Evolutionary conservation across 2,113 vertebrate genomes (phyloP), one percentile per base, ranked within the genome.

Genomic region (Platysternon megacephalum): DNA sequence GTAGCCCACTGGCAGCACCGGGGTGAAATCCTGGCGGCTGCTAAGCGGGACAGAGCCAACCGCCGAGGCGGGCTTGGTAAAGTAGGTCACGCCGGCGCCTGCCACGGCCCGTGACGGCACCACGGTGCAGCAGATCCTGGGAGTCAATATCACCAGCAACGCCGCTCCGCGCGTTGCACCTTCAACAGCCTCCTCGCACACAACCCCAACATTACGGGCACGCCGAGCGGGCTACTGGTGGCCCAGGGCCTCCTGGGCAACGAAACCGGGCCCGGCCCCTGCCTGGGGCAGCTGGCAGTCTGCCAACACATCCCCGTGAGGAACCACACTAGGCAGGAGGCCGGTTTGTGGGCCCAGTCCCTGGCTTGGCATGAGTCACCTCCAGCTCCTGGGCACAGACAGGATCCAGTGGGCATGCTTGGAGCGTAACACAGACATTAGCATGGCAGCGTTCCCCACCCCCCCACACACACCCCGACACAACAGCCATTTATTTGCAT

Each of bases 401-500:
- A 44, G 22, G 11, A 44, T 24, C 72, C 39, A 24, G 39, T 7
- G 39, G 72, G 11, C 11, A 10, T 44, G 39, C 72, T 42, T 3
- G 9, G 72, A 74, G 39, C 72, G 11, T 10, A 26, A 39, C 72
- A 12, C 39, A 22, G n/a, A 39, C 21, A 72, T 72, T 39, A n/a
- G 65, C n/a, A 13, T 22, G 39, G 72, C 39, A n/a, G 5, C 17
- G 2, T 11, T 42, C 58, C 2, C 56, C 11, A 3, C 11, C 58
- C 4, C 35, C 16, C 3, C n/a, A n/a, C n/a, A n/a, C n/a, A n/a
- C n/a, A n/a, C 5, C 35, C 9, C 1, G 35, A n/a, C n/a, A 24
- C 68, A 68, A 21, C 39, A 17, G 39, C 39, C 35, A 42, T 22
- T 74, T 11, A 74, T 42, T 24, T 39, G n/a, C n/a, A n/a, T 42